Evolutionary conservation across 2,888 invertebrate genomes (phyloP), one percentile per base, ranked within the genome.

Genomic region (Dicranocentrus wangi): DNA sequence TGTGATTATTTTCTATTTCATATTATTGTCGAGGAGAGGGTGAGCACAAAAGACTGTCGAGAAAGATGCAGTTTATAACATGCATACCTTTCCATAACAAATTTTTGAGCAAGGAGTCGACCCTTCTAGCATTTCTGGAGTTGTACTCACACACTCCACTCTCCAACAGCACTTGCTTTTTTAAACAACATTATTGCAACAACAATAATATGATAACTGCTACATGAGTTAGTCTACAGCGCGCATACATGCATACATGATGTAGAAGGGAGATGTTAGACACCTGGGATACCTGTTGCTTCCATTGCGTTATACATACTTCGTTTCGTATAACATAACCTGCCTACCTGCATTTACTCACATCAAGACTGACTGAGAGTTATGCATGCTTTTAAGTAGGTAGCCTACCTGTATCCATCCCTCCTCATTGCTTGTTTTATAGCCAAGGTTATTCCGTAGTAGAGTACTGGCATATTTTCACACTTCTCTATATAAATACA

Each of bases 261-360:
- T n/a, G n/a, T n/a, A 51, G 51, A 51, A 47, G 47, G n/a, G n/a
- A 21, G 60, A 61, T 32, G 55, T 60, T n/a, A 32, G 65, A 58
- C 75, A 75, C 75, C 66, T 75, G 75, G 66, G 76, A 76, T 76
- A 76, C 76, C 76, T 76, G 76, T 76, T 76, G 76, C 55, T 55
- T 13, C 10, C 10, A 32, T 47, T n/a, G 47, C 47, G n/a, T 39
- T 39, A n/a, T 47, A 23, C 25, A 55, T 25, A 55, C 55, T n/a
- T n/a, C n/a, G n/a, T n/a, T n/a, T n/a, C n/a, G 2, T n/a, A 47
- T 32, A 32, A 32, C 32, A 47, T 51, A 23, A 55, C 55, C 25
- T 55, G 55, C 25, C 55, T 55, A 55, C 55, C 55, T 53, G 8
- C 47, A 47, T 47, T 47, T 47, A n/a, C 10, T 5, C 47, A 47